phyloP scores from a whole-genome alignment of 1,140 invertebrate genomes.

The Penaeus japonicus region DNA sequence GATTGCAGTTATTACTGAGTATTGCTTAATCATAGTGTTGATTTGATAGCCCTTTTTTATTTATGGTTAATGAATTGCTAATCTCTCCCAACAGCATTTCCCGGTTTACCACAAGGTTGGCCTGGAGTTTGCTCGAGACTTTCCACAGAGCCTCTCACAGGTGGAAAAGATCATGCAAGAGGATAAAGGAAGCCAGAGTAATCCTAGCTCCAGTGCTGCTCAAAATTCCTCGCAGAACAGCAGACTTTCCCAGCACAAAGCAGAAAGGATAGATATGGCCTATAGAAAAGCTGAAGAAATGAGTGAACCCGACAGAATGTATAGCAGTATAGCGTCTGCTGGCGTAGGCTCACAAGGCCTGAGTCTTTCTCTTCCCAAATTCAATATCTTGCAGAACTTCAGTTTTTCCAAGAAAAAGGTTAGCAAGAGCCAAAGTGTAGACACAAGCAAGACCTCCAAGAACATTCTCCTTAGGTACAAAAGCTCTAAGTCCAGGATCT shows the following conservation, averaged over 20 bases:
- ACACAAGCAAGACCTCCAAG: background rate
- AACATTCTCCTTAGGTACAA: conserved; percentile 38
- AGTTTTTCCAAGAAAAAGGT: conserved; percentile 31
- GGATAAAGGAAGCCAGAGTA: background rate
- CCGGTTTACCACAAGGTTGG: conserved; percentile 70
- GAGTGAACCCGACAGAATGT: background rate
- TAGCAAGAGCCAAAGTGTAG: background rate
- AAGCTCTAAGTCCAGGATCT: conserved; percentile 19
- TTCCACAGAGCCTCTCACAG: conserved; percentile 69
- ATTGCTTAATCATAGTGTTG: background rate
- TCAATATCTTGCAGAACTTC: conserved; percentile 28
- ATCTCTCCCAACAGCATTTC: conserved; percentile 50
- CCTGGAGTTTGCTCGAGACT: conserved; percentile 81
- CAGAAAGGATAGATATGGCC: background rate
- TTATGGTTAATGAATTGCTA: background rate
- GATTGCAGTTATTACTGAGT: background rate
- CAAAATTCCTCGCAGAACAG: background rate
- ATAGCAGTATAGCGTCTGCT: background rate
- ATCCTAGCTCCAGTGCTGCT: background rate
- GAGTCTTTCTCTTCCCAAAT: conserved; percentile 21
- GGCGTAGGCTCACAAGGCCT: background rate
- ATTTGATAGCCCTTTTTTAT: background rate
- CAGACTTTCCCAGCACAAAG: background rate
- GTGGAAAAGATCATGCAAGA: conserved; percentile 43
- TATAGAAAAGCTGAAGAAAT: background rate